Conservation (phyloP, 1,140 invertebrate genomes). For the Dryas iulia region DNA sequence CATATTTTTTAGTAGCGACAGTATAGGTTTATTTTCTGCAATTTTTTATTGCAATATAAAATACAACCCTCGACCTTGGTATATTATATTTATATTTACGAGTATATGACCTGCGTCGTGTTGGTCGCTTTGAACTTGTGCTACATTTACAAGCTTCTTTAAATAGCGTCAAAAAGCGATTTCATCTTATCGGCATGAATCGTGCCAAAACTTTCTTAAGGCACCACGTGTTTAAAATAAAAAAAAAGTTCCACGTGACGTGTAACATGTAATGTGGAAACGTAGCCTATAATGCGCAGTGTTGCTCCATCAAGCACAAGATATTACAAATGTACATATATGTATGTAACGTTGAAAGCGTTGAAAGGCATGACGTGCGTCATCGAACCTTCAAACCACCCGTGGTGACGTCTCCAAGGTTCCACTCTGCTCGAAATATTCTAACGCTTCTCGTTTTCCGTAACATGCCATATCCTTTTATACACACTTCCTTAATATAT, state of each 20-base stretch:
- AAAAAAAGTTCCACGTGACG: slow-evolving; percentile 24
- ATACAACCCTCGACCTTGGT: slow-evolving; percentile 49
- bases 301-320: background rate
- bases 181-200: slow-evolving; percentile 35
- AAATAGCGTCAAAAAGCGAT: slow-evolving; percentile 49
- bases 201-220: slow-evolving; percentile 62
- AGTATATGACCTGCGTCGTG: slow-evolving; percentile 40
- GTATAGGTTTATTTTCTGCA: too few species aligned
- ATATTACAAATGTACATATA: background rate
- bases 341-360: slow-evolving; percentile 3
- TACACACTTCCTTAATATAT: slow-evolving; percentile 11
- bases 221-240: slow-evolving; percentile 52
- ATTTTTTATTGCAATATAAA: too few species aligned
- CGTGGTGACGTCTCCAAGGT: slow-evolving; percentile 43
- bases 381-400: slow-evolving; percentile 50
- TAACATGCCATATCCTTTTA: slow-evolving; percentile 20
- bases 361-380: slow-evolving; percentile 26
- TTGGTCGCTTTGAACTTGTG: slow-evolving; percentile 66
- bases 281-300: slow-evolving; percentile 24
- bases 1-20: background rate
- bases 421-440: slow-evolving; percentile 28
- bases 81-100: slow-evolving; percentile 60
- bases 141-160: slow-evolving; percentile 60
- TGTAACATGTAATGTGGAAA: slow-evolving; percentile 3
- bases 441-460: slow-evolving; percentile 17